phyloP scores from a whole-genome alignment of 2,888 invertebrate species.

The Aphidoletes aphidimyza region DNA sequence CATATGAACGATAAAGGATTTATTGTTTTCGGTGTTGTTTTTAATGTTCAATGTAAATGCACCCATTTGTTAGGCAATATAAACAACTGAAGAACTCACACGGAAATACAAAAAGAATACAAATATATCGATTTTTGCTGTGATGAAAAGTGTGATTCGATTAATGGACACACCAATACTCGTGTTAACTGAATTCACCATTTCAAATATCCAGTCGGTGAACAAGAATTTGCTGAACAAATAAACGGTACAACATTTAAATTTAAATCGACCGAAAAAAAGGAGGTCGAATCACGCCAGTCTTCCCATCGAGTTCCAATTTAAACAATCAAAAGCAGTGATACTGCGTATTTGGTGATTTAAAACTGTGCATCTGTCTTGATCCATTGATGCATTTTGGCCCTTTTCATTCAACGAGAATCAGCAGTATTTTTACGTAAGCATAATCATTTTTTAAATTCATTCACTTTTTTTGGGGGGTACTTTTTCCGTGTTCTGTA shows the following conservation, averaged over 20 bases:
- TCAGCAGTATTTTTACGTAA: not conserved
- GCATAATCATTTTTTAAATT: no score
- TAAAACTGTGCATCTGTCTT: no score
- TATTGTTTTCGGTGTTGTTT: no score
- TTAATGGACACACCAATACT: not conserved
- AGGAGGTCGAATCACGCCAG: not conserved
- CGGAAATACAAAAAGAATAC: not conserved
- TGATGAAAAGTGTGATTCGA: constrained; percentile 34
- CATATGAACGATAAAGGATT: no score
- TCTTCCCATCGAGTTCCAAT: not conserved
- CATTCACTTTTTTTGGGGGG: no score
- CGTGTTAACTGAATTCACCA: not conserved
- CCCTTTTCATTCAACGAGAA: not conserved
- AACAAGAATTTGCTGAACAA: not conserved
- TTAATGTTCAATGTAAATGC: no score
- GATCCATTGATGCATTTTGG: constrained; percentile 3
- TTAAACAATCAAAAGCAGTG: not conserved
- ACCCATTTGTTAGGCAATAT: not conserved
- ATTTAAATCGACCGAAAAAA: not conserved
- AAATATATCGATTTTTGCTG: not conserved
- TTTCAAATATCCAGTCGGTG: no score
- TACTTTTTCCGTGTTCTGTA: no score
- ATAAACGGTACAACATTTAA: not conserved
- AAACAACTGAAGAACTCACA: not conserved
- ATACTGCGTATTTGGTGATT: not conserved